Evolutionary conservation across 2,888 invertebrate genomes (phyloP).

Genomic region (Scelioninae gen. 2): DNA sequence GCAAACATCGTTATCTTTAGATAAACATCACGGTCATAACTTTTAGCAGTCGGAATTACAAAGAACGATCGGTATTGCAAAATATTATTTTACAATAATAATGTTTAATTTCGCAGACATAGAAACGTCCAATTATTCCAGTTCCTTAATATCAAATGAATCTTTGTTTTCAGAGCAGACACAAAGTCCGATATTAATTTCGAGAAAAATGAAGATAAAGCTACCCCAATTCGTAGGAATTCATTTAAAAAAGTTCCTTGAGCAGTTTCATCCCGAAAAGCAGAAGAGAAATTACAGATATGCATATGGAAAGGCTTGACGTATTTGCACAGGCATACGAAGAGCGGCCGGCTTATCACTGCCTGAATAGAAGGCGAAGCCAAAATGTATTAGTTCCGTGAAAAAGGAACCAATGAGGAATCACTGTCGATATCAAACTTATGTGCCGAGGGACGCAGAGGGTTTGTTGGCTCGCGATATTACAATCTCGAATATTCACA

Average conservation of each 20-base stretch:
- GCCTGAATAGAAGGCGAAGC: conserved; percentile 63
- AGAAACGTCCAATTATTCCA: too few species aligned
- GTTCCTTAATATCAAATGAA: too few species aligned
- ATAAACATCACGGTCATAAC: too few species aligned
- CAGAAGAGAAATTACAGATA: background rate
- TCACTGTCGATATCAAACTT: conserved; percentile 64
- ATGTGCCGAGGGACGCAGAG: conserved; percentile 58
- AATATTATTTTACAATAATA: too few species aligned
- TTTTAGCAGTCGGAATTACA: too few species aligned
- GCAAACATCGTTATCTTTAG: too few species aligned
- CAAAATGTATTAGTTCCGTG: conserved; percentile 65
- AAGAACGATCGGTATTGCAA: too few species aligned
- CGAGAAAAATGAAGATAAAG: background rate
- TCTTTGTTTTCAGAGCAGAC: too few species aligned
- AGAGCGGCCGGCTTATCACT: conserved; percentile 65
- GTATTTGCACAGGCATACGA: conserved; percentile 70
- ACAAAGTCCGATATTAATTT: background rate
- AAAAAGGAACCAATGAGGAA: conserved; percentile 40
- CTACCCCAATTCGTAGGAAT: background rate
- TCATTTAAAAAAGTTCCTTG: conserved; percentile 1
- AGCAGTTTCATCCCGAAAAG: background rate
- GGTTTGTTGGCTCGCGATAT: conserved; percentile 63
- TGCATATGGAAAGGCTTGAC: background rate
- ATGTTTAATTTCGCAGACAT: too few species aligned
- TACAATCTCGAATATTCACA: conserved; percentile 61